Base-by-base conservation (phyloP, 2,888 invertebrate genomes). In the Acleris laterana region DNA sequence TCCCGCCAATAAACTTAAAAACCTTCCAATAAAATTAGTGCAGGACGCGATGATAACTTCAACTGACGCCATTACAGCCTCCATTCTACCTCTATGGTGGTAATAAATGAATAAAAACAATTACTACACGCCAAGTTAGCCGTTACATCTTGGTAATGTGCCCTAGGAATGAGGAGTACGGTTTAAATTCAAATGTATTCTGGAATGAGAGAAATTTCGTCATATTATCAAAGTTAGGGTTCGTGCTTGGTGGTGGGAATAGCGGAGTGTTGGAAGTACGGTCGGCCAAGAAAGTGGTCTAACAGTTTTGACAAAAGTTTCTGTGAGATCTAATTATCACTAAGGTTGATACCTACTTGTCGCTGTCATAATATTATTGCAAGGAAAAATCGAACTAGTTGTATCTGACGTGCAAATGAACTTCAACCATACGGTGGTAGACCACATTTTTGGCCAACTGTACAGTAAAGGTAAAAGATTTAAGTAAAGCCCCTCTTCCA, bases 81-180 rank as follows among this genome's bases (percentile, higher is more conserved):
- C 88, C 87, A 86, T 83, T 82, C 81, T 79, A 78, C 74, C 73
- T 82, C 81, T 83, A 83, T 82, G 77, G 80, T 73, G 73, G 82
- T 79, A 81, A 88, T 90, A 90, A 90, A 90, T 87, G 87, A 85
- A 90, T 90, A 89, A 89, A 90, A 90, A 89, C 88, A 90, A 89
- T 89, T 87, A 88, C 60, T 70, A 68, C 79, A 63, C 53, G 20
- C 55, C 48, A 9, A 38, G 3, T 51, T 51, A 20, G 60, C 49
- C 11, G 62, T 32, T 53, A 52, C 48, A 67, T 62, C 38, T 53
- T 57, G 61, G 17, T 55, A 58, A 65, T 65, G 48, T 22, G 51
- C 63, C 60, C 76, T 77, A 77, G 52, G 0, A 2, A 13, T 46
- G 53, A 1, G 62, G 0, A 2, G 25, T 76, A 81, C 72, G 71